A percentile compares a stretch with the other conserved stretches of the same genome.
Evolutionary conservation across 2,113 vertebrate genomes (phyloP).

Genomic region (Chionomys nivalis): DNA sequence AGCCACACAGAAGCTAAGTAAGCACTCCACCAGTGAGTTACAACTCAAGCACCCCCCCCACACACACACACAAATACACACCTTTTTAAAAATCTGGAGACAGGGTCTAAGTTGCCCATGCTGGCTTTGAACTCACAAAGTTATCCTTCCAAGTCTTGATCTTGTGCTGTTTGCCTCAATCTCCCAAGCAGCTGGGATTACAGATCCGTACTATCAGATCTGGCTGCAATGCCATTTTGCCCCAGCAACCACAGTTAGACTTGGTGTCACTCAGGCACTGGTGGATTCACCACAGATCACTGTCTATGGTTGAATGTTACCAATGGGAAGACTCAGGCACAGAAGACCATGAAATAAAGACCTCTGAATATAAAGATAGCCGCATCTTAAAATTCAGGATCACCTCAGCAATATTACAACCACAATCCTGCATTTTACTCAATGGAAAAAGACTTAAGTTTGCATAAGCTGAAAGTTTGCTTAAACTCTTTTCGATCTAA

Average conservation of each 20-base stretch:
- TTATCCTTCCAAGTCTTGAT: background rate
- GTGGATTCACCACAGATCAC: background rate
- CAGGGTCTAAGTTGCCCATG: background rate
- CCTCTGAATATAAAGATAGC: background rate
- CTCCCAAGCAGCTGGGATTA: background rate
- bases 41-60: background rate
- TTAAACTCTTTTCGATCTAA: background rate
- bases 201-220: background rate
- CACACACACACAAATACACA: background rate
- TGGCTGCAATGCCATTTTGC: background rate
- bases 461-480: conserved; percentile 15
- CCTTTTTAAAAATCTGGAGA: background rate
- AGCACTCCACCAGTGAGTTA: background rate
- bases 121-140: background rate
- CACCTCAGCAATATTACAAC: conserved; percentile 5
- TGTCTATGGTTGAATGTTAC: background rate
- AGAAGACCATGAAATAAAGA: background rate
- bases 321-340: conserved; percentile 18
- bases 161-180: background rate
- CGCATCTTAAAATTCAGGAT: background rate
- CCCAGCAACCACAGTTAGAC: background rate
- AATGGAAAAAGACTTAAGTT: background rate
- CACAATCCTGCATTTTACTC: background rate
- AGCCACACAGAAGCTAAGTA: background rate
- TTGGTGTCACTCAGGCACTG: background rate